phyloP scores from a whole-genome alignment of 2,888 invertebrate species.

The Pseudanteris insignis region DNA sequence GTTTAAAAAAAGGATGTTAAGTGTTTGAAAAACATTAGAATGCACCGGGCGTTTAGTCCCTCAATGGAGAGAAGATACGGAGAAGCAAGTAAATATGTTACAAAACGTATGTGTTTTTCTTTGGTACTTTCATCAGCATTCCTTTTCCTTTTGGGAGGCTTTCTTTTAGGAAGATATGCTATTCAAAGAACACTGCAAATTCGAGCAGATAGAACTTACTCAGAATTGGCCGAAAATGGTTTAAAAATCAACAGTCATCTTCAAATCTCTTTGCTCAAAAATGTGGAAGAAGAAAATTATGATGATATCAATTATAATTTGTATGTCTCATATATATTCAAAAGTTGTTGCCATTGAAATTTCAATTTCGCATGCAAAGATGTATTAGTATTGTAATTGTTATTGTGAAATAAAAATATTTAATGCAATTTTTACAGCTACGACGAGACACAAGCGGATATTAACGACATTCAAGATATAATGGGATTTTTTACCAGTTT shows the following conservation, averaged over 20 bases:
- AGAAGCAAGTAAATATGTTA: constrained; percentile 65
- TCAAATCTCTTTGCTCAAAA: constrained; percentile 48
- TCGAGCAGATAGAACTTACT: constrained; percentile 54
- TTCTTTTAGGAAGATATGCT: constrained; percentile 67
- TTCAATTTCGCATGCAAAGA: no score
- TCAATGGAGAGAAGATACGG: constrained; percentile 64
- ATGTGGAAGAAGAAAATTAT: constrained; percentile 47
- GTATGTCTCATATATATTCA: no score
- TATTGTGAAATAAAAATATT: background rate
- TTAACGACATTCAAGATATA: constrained; percentile 35
- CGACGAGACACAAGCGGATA: constrained; percentile 11
- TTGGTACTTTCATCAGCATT: constrained; percentile 67
- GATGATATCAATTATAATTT: constrained; percentile 13
- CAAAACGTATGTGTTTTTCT: constrained; percentile 67
- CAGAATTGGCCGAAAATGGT: constrained; percentile 57
- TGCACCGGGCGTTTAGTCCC: constrained; percentile 68
- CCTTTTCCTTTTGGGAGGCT: constrained; percentile 67
- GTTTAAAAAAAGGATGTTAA: no score
- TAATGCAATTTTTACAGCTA: constrained; percentile 3
- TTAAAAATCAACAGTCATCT: constrained; percentile 52
- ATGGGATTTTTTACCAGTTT: constrained; percentile 42
- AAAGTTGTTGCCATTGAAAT: no score
- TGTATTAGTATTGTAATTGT: no score
- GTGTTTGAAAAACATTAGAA: constrained; percentile 50
- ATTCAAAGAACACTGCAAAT: constrained; percentile 61